phyloP scores from a whole-genome alignment of 1,140 invertebrate genomes.

The Akabosia matsudoensis region DNA sequence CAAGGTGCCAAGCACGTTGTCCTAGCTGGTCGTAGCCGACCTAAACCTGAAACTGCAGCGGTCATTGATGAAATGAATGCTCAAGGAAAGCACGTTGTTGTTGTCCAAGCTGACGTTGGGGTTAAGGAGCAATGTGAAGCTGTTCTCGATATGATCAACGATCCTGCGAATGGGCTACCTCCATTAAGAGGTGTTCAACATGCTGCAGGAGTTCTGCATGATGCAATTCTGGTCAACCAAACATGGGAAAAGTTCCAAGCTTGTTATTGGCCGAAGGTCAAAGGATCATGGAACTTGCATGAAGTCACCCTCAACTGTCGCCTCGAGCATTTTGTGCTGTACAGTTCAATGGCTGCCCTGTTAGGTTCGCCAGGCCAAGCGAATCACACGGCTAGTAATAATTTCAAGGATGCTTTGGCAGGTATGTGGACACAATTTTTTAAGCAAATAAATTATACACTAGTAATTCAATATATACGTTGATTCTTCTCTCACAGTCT shows the following conservation, averaged over 20 bases:
- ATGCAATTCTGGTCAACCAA: constrained; percentile 21
- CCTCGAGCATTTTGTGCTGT: constrained; percentile 20
- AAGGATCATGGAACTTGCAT: constrained; percentile 27
- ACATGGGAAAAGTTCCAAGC: constrained; percentile 18
- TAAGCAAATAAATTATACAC: too few species aligned
- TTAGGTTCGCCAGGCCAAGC: not conserved
- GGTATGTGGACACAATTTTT: too few species aligned
- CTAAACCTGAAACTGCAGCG: not conserved
- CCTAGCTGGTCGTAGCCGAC: not conserved
- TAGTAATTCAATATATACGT: too few species aligned
- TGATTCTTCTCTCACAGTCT: too few species aligned
- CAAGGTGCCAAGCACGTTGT: constrained; percentile 7
- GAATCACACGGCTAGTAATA: constrained; percentile 5
- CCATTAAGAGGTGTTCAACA: constrained; percentile 26
- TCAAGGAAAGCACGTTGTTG: not conserved
- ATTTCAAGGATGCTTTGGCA: constrained; percentile 13
- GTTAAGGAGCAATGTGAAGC: not conserved
- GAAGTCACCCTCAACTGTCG: constrained; percentile 13
- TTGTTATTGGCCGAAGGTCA: constrained; percentile 11
- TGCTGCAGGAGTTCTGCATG: constrained; percentile 17
- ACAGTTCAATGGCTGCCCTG: not conserved
- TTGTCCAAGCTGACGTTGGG: constrained; percentile 12
- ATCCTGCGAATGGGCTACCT: not conserved
- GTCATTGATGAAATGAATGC: not conserved
- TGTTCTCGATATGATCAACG: not conserved